phyloP scores from a whole-genome alignment of 2,797 vertebrate genomes.

The Chromis chromis region DNA sequence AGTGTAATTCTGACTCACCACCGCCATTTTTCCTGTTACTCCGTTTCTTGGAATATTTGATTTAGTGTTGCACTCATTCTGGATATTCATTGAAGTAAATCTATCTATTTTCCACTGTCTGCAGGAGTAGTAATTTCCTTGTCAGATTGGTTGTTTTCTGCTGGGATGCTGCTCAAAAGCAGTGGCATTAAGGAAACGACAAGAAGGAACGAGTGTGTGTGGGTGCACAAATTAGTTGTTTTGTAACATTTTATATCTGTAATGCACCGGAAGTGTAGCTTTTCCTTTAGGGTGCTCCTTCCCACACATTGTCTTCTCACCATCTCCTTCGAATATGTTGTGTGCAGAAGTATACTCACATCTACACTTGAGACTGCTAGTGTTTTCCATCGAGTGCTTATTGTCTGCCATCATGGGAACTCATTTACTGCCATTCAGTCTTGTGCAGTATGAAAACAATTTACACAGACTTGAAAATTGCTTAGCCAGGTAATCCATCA shows the following conservation, averaged over 20 bases:
- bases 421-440: conserved; percentile 62
- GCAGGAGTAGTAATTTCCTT: conserved; percentile 34
- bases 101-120: conserved; percentile 3
- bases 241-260: conserved; percentile 6
- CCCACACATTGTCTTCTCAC: not conserved
- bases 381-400: conserved; percentile 34
- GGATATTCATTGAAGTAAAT: conserved; percentile 30
- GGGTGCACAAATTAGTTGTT: conserved; percentile 10
- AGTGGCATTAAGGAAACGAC: conserved; percentile 36
- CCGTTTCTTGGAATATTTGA: conserved; percentile 20
- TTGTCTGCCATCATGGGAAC: conserved; percentile 52
- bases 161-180: conserved; percentile 21
- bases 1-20: conserved; percentile 7
- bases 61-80: conserved; percentile 8
- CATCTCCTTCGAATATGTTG: conserved; percentile 14
- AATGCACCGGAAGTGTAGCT: not conserved
- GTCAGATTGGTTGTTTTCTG: conserved; percentile 40
- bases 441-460: conserved; percentile 66
- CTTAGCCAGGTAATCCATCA: conserved; percentile 63
- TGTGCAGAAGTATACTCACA: conserved; percentile 25
- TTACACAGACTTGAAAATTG: conserved; percentile 58
- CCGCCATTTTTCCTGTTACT: conserved; percentile 12
- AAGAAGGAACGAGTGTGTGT: not conserved
- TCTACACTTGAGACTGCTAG: conserved; percentile 7
- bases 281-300: conserved; percentile 12